Base-by-base conservation (phyloP, 2,888 invertebrate genomes). In the Drosophila anomelani region DNA sequence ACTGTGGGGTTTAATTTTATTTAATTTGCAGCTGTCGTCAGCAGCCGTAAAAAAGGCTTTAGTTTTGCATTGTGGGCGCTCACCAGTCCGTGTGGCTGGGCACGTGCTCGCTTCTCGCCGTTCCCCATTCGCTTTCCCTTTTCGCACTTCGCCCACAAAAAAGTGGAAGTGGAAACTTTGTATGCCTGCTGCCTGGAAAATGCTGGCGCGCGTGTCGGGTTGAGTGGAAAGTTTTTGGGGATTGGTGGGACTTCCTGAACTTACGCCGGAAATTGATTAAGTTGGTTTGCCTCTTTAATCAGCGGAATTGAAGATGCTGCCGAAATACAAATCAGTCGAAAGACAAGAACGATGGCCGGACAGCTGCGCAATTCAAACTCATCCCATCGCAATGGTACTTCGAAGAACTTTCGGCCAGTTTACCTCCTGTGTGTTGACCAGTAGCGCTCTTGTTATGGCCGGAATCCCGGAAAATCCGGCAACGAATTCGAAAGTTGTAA, bases 11-110 rank as follows among this genome's bases (percentile, higher is more conserved):
- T 80, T 85, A 82, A 85, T 77, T 84, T 82, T 79, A 87, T 84
- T 87, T 82, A 79, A 84, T 84, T 84, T 84, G 75, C 84, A 80
- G 87, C 87, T 84, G 82, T 85, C 87, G 87, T 80, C 84, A 80
- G 80, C 84, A 85, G 87, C 87, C 87, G 79, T 84, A 80, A 84
- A 86, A 75, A 82, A 72, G 71, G 82, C 74, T 84, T 84, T 87
- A 79, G 78, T 80, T 80, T 84, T 75, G 81, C 80, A 86, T 84
- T 76, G 78, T 75, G 80, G 58, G 41, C 43, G 58, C 58, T 69
- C 68, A 57, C 51, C 68, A 67, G 58, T 57, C 63, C 63, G 66
- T 73, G 39, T 38, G 64, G 73, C 55, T 36, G 66, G 29, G 66
- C 73, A 73, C 73, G 73, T 73, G 74, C 67, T 32, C 36, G 58